A percentile compares a stretch with the other conserved stretches of the same genome.
phyloP scores from a whole-genome alignment of 2,797 vertebrate species.

The Sylvia borin region DNA sequence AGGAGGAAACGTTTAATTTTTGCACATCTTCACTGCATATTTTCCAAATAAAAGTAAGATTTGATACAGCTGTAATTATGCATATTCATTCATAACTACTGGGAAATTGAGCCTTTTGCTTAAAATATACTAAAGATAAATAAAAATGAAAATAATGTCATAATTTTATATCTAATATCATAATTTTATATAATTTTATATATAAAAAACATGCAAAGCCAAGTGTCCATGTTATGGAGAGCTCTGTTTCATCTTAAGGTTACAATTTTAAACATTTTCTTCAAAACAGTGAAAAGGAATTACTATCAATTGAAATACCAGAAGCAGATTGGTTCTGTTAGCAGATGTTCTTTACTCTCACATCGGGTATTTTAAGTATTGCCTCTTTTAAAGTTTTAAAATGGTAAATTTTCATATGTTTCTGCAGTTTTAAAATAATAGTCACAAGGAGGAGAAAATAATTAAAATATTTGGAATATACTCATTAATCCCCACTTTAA shows the following conservation, averaged over 20 bases:
- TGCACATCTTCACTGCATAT: neutral
- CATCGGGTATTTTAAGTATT: neutral
- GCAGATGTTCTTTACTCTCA: neutral
- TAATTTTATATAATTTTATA: neutral
- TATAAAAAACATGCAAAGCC: fast-evolving
- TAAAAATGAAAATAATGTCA: neutral
- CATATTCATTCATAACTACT: neutral
- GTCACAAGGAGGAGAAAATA: neutral
- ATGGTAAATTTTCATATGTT: neutral
- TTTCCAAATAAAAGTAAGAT: neutral
- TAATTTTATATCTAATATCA: neutral
- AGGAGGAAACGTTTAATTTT: neutral
- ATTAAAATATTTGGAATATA: neutral
- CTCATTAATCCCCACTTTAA: neutral
- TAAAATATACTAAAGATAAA: neutral
- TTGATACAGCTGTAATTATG: neutral
- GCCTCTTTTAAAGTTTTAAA: neutral
- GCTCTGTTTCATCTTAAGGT: neutral
- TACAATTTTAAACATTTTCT: neutral
- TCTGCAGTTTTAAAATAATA: neutral
- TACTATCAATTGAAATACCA: neutral
- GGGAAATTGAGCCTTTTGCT: neutral
- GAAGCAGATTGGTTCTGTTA: neutral
- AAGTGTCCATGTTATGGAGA: neutral
- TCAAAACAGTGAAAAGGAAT: neutral